These are phyloP conservation scores for Crematogaster levior DNA, from an alignment of 2,888 invertebrate genomes.

Conservation along the genomic window DNA sequence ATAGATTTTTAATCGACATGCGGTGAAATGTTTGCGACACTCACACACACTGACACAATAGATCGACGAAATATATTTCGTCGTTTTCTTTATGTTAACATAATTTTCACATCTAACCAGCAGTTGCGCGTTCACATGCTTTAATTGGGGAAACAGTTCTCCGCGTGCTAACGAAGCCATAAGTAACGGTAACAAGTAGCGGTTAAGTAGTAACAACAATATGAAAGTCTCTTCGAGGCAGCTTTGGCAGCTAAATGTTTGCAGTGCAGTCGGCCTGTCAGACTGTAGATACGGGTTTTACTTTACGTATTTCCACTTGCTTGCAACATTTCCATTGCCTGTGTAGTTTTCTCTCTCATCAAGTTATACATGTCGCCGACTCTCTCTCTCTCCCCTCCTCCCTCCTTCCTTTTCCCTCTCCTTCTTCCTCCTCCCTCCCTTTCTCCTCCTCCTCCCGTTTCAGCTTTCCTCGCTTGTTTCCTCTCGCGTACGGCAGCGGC, in stretches of 20 bases:
- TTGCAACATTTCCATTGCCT: constrained; percentile 21
- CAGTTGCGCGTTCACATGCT: constrained; percentile 45
- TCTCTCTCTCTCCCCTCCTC: constrained; percentile 6
- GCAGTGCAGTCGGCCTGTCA: constrained; percentile 55
- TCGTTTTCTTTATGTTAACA: constrained; percentile 57
- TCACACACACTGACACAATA: not conserved
- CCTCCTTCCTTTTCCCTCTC: constrained; percentile 28
- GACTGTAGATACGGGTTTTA: constrained; percentile 57
- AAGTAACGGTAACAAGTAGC: constrained; percentile 72
- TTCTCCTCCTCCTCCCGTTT: constrained; percentile 15
- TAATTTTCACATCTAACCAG: constrained; percentile 12
- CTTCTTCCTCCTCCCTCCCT: not conserved
- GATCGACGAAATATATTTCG: constrained; percentile 39
- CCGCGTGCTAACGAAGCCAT: constrained; percentile 64
- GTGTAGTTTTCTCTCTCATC: constrained; percentile 22
- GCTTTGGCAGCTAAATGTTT: constrained; percentile 60
- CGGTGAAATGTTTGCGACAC: not conserved
- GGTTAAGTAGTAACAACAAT: constrained; percentile 75
- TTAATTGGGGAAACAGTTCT: constrained; percentile 71
- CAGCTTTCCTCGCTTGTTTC: constrained; percentile 2
- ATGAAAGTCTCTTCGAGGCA: constrained; percentile 53
- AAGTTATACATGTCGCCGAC: constrained; percentile 1
- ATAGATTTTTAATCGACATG: not conserved
- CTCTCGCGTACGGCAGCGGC: not conserved
- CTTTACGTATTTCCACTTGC: constrained; percentile 31